Base-by-base conservation (phyloP, 2,888 invertebrate genomes). In the Limnephilus auricula region DNA sequence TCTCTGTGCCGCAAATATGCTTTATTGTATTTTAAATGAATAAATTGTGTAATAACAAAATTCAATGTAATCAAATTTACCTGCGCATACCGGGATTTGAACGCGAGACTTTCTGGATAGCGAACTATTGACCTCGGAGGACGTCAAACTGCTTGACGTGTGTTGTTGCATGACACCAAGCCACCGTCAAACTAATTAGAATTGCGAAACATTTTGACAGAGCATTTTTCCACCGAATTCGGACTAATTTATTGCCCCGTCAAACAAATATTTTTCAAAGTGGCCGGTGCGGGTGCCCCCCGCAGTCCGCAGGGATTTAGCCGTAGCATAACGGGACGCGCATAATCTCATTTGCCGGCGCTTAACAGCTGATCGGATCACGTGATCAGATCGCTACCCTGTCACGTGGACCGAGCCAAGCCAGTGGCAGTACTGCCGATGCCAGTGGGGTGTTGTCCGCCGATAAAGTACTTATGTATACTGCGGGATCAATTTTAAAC, bases 261-360 rank as follows among this genome's bases (percentile, higher is more conserved):
- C 79, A 37, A 37, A 25, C 31, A n/a, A 88, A 88, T 79, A 88
- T 88, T 88, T 88, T 88, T 78, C 32, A 88, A 78, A 78, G 18
- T 40, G 78, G 10, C 87, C 65, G 6, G 50, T 18, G 50, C 1
- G 50, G 65, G 65, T 65, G 65, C 65, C 65, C 6, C 25, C 25
- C 65, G n/a, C 50, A 50, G 50, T 65, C 65, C 25, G 18, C 18
- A n/a, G 34, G 87, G 87, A 13, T 79, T 79, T 65, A 30, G n/a
- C 34, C 0, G 78, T 34, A 34, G 18, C 78, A 40, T 88, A 88
- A 88, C 87, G 65, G 91, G 86, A 85, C 89, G 89, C 79, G 80
- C 89, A 31, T 92, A 92, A 92, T 91, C 91, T 90, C 90, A 90
- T 92, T 91, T 92, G 86, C 92, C 87, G 90, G 82, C 91, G 90